A percentile compares a stretch with the other conserved stretches of the same genome.
Conservation (phyloP, 2,113 vertebrate species). For the Atractosteus spatula region DNA sequence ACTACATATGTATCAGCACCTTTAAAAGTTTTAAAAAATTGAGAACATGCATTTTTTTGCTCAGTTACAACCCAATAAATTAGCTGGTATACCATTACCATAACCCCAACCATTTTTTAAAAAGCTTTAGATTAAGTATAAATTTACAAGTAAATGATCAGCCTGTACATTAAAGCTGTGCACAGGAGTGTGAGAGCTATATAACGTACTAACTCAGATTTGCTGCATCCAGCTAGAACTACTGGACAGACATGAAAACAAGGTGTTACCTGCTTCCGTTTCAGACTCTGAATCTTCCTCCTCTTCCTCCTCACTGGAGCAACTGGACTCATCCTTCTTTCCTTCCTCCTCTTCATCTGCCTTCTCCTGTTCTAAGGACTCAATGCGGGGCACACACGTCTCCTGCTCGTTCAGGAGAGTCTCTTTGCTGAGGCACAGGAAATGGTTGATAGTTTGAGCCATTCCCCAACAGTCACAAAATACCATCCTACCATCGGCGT, state of each 20-base stretch:
- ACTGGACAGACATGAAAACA: no score
- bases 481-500: no score
- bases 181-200: no score
- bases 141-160: no score
- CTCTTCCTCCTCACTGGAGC: slow-evolving; percentile 96
- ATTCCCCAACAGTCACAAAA: no score
- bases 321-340: slow-evolving; percentile 97
- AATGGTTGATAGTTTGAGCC: no score
- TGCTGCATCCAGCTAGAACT: background rate
- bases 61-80: no score
- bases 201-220: background rate
- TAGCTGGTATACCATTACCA: no score
- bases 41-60: no score
- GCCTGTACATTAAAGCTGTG: no score
- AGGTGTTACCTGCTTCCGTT: slow-evolving; percentile 81
- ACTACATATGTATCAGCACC: slow-evolving; percentile 25
- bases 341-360: slow-evolving; percentile 87
- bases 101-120: no score
- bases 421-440: slow-evolving; percentile 76
- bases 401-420: slow-evolving; percentile 89
- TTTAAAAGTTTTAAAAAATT: background rate
- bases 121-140: no score
- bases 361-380: slow-evolving; percentile 91
- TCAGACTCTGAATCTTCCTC: slow-evolving; percentile 97
- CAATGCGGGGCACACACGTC: slow-evolving; percentile 83